Evolutionary conservation across 2,113 vertebrate species (phyloP), one percentile per base, ranked within the genome.

Genomic region (Pollimyrus isidori): DNA sequence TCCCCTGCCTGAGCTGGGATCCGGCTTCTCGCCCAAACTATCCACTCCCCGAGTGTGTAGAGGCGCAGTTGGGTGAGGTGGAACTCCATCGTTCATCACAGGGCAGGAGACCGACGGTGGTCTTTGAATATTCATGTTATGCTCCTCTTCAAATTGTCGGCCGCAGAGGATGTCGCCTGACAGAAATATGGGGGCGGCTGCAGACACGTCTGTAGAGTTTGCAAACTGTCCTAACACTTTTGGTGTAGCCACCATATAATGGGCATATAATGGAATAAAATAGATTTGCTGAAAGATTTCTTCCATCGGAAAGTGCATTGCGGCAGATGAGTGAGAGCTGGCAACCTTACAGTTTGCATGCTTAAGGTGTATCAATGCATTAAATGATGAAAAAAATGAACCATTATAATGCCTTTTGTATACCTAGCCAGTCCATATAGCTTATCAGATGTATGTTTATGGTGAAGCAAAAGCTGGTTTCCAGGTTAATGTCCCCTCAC

Each of bases 1-100:
- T 91, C 91, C 2, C 86, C 88, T 1, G 35, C 85, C 5, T 94
- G 10, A 92, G 94, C 52, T 30, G 26, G 45, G 49, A 46, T 87
- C 52, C n/a, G 42, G 83, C 7, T 46, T 39, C 48, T 53, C 23
- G 11, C 6, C n/a, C 1, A 30, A 53, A 17, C 11, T 5, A 30
- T 85, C 42, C 45, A 23, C 23, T 85, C 50, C 69, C 69, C 35
- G 23, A 23, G 46, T n/a, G 21, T 48, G 42, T 48, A 48, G 3
- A 84, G 45, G n/a, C 0, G 21, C 21, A 42, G 82, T 48, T 84
- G n/a, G 21, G 45, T 9, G 45, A 84, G 3, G 17, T 7, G 48
- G 82, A 84, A n/a, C 42, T 46, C 48, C 35, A 48, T n/a, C 10
- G 10, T 84, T 48, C 23, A 84, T 84, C 19, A 2, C 45, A 19